Percentiles rank a stretch among this genome's conserved stretches.
Evolutionary conservation across 2,113 vertebrate genomes (phyloP).

Genomic region (Psilopogon haemacephalus): DNA sequence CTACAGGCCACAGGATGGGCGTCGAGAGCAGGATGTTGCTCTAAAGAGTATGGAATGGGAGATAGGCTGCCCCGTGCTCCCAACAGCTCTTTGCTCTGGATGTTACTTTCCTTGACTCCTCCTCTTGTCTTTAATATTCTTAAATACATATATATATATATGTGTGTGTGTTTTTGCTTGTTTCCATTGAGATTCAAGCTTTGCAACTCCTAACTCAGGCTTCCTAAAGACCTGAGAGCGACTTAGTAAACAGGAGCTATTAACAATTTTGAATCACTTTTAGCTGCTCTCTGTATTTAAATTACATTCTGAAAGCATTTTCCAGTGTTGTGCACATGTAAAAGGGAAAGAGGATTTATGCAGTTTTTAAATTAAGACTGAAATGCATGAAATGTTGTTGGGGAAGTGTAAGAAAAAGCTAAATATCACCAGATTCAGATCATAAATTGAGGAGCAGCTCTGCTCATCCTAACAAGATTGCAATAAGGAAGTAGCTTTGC

Average conservation of each 20-base stretch:
- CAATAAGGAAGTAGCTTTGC: background rate
- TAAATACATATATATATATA: background rate
- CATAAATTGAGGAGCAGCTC: background rate
- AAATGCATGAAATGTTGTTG: background rate
- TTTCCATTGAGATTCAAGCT: background rate
- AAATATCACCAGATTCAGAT: background rate
- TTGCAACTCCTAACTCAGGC: background rate
- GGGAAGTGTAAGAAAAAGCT: background rate
- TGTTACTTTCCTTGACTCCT: background rate
- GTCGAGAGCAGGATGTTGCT: background rate
- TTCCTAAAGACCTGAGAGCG: background rate
- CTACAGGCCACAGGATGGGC: background rate
- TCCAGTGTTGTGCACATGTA: background rate
- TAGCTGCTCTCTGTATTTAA: background rate
- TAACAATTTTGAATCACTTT: background rate
- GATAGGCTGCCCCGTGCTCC: fast-evolving
- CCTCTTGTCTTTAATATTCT: background rate
- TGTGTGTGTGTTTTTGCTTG: background rate
- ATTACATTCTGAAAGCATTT: background rate
- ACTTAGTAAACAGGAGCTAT: background rate
- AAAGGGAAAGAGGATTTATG: background rate
- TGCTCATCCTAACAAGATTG: background rate
- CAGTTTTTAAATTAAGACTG: background rate
- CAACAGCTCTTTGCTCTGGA: background rate
- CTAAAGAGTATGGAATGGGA: background rate